A percentile compares a stretch with the other conserved stretches of the same genome.
These are phyloP conservation scores for Eupelmus urozonus DNA, from an alignment of 2,888 invertebrate species.

Conservation along the genomic window DNA sequence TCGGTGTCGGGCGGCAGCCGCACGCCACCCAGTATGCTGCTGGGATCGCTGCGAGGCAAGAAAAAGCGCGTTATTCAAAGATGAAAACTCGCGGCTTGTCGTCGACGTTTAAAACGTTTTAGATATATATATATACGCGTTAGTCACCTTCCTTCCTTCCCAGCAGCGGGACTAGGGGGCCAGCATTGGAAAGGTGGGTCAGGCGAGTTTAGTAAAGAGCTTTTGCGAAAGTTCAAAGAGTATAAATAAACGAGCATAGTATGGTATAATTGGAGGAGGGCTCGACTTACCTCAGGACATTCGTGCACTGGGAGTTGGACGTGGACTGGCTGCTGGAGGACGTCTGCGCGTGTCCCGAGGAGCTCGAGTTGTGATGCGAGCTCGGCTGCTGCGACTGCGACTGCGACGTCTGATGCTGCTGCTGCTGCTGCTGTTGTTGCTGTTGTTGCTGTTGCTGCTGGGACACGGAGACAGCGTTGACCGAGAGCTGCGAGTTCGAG, in stretches of 20 bases:
- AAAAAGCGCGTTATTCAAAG: constrained; percentile 12
- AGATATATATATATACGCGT: background rate
- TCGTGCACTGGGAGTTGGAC: constrained; percentile 75
- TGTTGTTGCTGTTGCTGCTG: constrained; percentile 61
- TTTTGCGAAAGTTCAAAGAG: background rate
- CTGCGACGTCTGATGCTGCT: constrained; percentile 6
- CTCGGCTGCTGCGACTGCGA: constrained; percentile 58
- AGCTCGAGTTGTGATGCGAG: constrained; percentile 68
- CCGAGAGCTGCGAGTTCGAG: constrained; percentile 58
- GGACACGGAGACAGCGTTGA: constrained; percentile 1
- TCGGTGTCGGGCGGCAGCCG: constrained; percentile 92
- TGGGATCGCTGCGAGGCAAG: constrained; percentile 83
- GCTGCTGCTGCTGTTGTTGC: constrained; percentile 1
- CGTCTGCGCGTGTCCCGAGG: constrained; percentile 61
- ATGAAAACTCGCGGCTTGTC: too few relatives aligned
- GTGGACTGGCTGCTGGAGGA: constrained; percentile 65
- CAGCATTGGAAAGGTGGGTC: constrained; percentile 58
- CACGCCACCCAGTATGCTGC: constrained; percentile 89
- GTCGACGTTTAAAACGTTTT: too few relatives aligned
- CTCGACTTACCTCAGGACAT: constrained; percentile 73
- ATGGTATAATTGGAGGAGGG: too few relatives aligned
- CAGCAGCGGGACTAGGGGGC: constrained; percentile 69
- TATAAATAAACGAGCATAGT: too few relatives aligned
- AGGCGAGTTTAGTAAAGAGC: constrained; percentile 3
- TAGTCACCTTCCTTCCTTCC: constrained; percentile 75